Percentiles rank a stretch among this genome's conserved stretches.
Evolutionary conservation across 2,888 invertebrate species (phyloP).

Genomic region (Andrena dorsata): DNA sequence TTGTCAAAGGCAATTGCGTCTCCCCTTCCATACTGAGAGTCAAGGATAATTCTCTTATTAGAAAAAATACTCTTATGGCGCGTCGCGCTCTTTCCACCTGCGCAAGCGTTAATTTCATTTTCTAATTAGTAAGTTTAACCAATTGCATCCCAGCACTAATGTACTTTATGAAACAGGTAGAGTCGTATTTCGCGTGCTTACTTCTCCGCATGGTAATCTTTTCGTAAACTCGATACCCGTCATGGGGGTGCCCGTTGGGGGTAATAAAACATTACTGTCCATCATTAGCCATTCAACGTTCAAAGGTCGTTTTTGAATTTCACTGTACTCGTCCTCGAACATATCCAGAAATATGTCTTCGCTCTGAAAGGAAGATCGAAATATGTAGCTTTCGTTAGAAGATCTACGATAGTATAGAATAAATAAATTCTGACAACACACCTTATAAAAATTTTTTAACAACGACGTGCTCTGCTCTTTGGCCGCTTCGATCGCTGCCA

Average conservation of each 20-base stretch:
- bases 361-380: conserved; percentile 86
- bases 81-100: conserved; percentile 94
- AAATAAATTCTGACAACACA: conserved; percentile 69
- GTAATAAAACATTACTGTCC: conserved; percentile 97
- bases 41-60: conserved; percentile 93
- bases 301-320: conserved; percentile 93
- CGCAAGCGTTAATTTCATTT: conserved; percentile 60
- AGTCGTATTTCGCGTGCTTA: conserved; percentile 84
- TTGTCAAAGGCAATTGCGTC: conserved; percentile 94
- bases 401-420: neutral
- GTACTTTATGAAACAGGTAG: neutral
- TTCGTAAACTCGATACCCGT: conserved; percentile 98
- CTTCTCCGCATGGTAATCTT: conserved; percentile 98
- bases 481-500: conserved; percentile 89
- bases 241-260: conserved; percentile 98
- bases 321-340: conserved; percentile 99
- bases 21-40: conserved; percentile 93
- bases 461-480: conserved; percentile 93
- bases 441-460: conserved; percentile 96
- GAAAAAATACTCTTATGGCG: conserved; percentile 96
- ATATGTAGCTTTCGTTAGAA: neutral
- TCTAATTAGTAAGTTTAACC: conserved; percentile 42
- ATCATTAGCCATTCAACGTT: conserved; percentile 98
- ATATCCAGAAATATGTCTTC: conserved; percentile 99
- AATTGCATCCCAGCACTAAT: conserved; percentile 20